Conservation (phyloP, 2,888 invertebrate genomes). For the Perdita meconis region DNA sequence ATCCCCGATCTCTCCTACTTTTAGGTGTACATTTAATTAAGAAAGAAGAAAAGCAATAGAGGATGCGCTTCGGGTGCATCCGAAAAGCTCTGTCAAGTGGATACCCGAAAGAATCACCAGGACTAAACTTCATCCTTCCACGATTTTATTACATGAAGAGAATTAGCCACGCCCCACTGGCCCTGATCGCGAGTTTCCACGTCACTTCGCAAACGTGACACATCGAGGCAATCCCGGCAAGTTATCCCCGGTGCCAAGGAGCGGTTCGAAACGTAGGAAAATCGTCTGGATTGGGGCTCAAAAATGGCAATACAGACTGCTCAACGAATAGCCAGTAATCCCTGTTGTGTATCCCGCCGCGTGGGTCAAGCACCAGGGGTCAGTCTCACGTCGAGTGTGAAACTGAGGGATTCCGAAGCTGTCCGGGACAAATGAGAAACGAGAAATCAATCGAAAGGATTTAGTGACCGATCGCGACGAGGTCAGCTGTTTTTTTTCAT, state of each 20-base stretch:
- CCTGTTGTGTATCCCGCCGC: conserved; percentile 63
- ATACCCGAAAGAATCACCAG: background rate
- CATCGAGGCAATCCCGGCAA: conserved; percentile 35
- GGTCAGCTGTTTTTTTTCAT: conserved; percentile 1
- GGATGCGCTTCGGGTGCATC: too few species aligned
- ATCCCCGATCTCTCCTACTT: too few species aligned
- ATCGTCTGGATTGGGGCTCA: conserved; percentile 11
- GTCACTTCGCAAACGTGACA: conserved; percentile 50
- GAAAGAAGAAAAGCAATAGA: too few species aligned
- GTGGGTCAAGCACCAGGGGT: conserved; percentile 76
- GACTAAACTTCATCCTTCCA: background rate
- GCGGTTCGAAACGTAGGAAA: conserved; percentile 32
- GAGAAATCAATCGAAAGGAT: conserved; percentile 77
- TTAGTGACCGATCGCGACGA: conserved; percentile 41
- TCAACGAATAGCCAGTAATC: conserved; percentile 58
- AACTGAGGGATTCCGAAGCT: conserved; percentile 76
- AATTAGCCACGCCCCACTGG: background rate
- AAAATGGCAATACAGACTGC: conserved; percentile 31
- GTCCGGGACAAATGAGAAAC: conserved; percentile 64
- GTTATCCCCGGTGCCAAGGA: conserved; percentile 29
- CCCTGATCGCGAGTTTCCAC: conserved; percentile 39
- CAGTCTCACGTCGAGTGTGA: conserved; percentile 82
- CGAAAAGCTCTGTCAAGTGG: background rate
- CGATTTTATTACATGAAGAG: conserved; percentile 8
- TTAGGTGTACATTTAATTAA: too few species aligned